Percentiles rank a stretch among this genome's conserved stretches.
phyloP scores from a whole-genome alignment of 2,113 vertebrate genomes.

The Rattus norvegicus region DNA sequence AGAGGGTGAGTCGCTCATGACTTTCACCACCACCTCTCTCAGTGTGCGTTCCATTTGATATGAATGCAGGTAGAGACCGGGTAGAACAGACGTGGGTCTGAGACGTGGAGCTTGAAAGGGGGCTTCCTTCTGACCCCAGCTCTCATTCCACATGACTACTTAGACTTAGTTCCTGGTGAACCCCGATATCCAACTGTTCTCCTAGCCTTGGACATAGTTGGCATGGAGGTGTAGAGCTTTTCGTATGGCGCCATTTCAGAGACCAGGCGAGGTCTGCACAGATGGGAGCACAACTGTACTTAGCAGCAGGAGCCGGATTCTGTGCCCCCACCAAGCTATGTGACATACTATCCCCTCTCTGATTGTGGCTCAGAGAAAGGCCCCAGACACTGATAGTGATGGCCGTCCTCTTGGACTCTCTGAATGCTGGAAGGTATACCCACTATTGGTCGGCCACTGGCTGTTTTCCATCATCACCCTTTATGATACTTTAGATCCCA shows the following conservation, averaged over 20 bases:
- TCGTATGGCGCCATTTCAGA: accelerated
- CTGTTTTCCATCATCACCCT: neutral
- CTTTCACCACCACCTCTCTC: neutral
- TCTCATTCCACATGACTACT: neutral
- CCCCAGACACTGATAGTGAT: neutral
- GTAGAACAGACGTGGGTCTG: neutral
- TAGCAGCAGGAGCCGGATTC: neutral
- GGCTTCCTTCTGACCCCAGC: neutral
- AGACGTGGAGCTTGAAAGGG: neutral
- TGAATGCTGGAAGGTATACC: neutral
- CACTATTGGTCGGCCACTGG: neutral
- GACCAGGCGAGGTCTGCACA: neutral
- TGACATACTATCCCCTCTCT: neutral
- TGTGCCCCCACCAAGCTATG: neutral
- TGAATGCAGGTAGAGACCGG: neutral
- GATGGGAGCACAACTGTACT: neutral
- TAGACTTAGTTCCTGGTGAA: neutral
- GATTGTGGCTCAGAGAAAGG: neutral
- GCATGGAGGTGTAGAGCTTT: neutral
- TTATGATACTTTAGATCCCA: neutral
- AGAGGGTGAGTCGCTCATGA: neutral
- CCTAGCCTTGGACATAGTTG: neutral
- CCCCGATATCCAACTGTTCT: neutral
- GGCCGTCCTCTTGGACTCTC: neutral
- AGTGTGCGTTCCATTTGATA: neutral